phyloP scores from a whole-genome alignment of 2,888 invertebrate species.

The Acronicta psi region DNA sequence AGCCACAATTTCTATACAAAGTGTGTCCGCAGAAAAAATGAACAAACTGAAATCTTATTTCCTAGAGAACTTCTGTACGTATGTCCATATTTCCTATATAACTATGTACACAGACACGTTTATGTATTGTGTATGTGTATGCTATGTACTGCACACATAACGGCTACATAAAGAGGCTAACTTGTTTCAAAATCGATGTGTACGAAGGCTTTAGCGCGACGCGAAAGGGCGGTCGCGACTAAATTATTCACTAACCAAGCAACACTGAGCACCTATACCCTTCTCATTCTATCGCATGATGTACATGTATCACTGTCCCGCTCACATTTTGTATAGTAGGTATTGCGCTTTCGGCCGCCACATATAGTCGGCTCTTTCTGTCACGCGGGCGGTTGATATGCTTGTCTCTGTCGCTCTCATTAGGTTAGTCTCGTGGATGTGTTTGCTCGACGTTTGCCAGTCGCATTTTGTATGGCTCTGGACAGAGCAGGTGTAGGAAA shows the following conservation, averaged over 20 bases:
- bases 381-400: conserved; percentile 46
- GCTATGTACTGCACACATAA: conserved; percentile 24
- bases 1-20: background rate
- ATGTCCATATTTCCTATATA: conserved; percentile 7
- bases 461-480: conserved; percentile 74
- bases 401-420: conserved; percentile 82
- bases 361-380: conserved; percentile 73
- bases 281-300: conserved; percentile 61
- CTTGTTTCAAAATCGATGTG: conserved; percentile 65
- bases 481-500: conserved; percentile 62
- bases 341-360: conserved; percentile 87
- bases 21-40: background rate
- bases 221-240: conserved; percentile 83
- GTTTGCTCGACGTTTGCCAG: conserved; percentile 86
- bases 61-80: conserved; percentile 1
- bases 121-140: conserved; percentile 1
- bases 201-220: conserved; percentile 53
- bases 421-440: conserved; percentile 84
- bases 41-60: conserved; percentile 26
- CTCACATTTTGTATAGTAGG: conserved; percentile 66
- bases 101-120: background rate
- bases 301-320: conserved; percentile 59
- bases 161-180: conserved; percentile 56
- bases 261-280: conserved; percentile 78
- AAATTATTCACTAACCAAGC: conserved; percentile 83